phyloP scores from a whole-genome alignment of 92 coral and sea anemone genomes.

The Siderastrea radians region DNA sequence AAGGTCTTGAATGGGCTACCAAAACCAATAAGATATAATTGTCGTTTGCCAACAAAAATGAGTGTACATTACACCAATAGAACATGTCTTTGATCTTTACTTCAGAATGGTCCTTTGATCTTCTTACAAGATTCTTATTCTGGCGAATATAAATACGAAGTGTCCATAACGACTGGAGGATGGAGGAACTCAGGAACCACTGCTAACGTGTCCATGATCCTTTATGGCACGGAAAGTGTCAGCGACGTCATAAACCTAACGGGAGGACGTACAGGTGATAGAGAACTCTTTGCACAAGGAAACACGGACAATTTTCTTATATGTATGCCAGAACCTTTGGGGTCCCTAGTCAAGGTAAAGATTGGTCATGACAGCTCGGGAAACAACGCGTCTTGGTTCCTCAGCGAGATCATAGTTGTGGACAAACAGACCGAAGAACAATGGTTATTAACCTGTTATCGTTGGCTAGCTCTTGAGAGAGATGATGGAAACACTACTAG shows the following conservation, averaged over 20 bases:
- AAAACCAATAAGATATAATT: no score
- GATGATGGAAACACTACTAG: constrained; percentile 57
- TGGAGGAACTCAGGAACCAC: constrained; percentile 65
- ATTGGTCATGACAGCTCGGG: constrained; percentile 65
- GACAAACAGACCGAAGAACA: constrained; percentile 4
- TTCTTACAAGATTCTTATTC: not conserved
- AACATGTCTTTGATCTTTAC: not conserved
- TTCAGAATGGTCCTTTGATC: constrained; percentile 37
- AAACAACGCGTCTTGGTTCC: constrained; percentile 47
- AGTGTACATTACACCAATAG: not conserved
- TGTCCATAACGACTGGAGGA: constrained; percentile 57
- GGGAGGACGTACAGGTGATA: not conserved
- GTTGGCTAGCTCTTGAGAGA: constrained; percentile 66
- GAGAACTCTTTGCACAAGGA: constrained; percentile 30
- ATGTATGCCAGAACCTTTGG: constrained; percentile 38
- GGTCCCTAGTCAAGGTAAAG: constrained; percentile 36
- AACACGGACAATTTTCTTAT: constrained; percentile 48
- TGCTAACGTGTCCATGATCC: constrained; percentile 48
- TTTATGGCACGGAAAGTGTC: constrained; percentile 34
- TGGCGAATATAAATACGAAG: constrained; percentile 40
- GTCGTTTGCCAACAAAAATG: not conserved
- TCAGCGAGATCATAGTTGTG: constrained; percentile 27
- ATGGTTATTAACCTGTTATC: constrained; percentile 31
- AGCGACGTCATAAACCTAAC: constrained; percentile 44
- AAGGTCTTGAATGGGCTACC: no score